Base-by-base conservation (phyloP, 1,140 invertebrate species). In the Ectropis grisescens region DNA sequence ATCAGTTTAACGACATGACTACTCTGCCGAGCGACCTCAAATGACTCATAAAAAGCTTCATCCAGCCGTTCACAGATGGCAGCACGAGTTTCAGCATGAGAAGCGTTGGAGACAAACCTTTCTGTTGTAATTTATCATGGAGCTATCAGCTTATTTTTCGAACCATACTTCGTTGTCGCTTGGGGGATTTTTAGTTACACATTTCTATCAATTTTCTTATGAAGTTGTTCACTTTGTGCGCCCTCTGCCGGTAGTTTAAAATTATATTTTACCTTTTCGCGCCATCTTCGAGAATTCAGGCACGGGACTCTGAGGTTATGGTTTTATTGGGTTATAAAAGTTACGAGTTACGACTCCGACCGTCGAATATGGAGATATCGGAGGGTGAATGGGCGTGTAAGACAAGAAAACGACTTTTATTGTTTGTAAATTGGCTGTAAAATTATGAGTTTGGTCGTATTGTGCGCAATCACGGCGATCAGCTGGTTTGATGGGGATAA, bases 371-470 rank as follows among this genome's bases (percentile, higher is more conserved):
- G 68, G 67, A 72, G 65, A 74, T 72, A 79, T 79, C 51, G 54
- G 64, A 65, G 65, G 75, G 75, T 55, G 69, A 74, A 69, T 64
- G 59, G 58, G 64, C 67, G 72, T 69, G 68, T 72, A 76, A 82
- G 71, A 81, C 66, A 72, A 70, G 68, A 66, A 60, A 75, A 58
- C 55, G 64, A 69, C 68, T 83, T 83, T 83, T 83, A 83, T 82
- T 83, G 82, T 82, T 83, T 81, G 78, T 81, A 82, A 83, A 82
- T 83, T 83, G 79, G 74, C 78, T 74, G 78, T 83, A 82, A 83
- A 83, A 80, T 82, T 81, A 83, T 78, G 72, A 80, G 69, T 65
- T 69, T 48, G 58, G 47, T 69, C 70, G 59, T 68, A 74, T 76
- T 74, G 55, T 68, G 52, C 51, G 65, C 72, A 72, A 80, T 78